These are phyloP conservation scores for Eupithecia abbreviata DNA, from an alignment of 2,888 invertebrate genomes.

Conservation along the genomic window DNA sequence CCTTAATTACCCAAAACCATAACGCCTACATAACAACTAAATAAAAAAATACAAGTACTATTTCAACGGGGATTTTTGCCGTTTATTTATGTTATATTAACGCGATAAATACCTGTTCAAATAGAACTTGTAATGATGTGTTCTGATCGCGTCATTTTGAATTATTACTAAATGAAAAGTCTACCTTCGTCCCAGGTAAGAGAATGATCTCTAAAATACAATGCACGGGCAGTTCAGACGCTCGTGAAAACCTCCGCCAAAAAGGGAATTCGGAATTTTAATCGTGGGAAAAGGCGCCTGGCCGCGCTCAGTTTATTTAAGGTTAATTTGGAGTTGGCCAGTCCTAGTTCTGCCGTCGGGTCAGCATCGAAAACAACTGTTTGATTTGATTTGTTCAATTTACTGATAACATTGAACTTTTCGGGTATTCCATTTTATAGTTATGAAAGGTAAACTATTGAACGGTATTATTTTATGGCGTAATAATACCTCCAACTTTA, in stretches of 20 bases:
- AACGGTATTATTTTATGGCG: slow-evolving; percentile 9
- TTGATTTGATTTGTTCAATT: slow-evolving; percentile 46
- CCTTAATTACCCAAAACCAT: too few relatives aligned
- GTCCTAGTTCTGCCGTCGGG: slow-evolving; percentile 59
- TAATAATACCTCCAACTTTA: slow-evolving; percentile 5
- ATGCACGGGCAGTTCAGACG: neutral
- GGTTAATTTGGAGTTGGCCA: slow-evolving; percentile 74
- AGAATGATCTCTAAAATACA: neutral
- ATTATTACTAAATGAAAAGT: neutral
- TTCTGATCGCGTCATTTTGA: neutral
- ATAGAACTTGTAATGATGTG: too few relatives aligned
- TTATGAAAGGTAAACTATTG: slow-evolving; percentile 18
- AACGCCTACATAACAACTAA: too few relatives aligned
- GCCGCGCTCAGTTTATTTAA: slow-evolving; percentile 70
- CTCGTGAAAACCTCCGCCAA: slow-evolving; percentile 52
- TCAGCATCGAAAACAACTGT: slow-evolving; percentile 45
- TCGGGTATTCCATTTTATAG: slow-evolving; percentile 15
- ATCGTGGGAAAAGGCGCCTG: slow-evolving; percentile 66
- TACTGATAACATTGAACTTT: slow-evolving; percentile 39
- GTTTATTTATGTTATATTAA: too few relatives aligned
- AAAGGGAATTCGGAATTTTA: slow-evolving; percentile 65
- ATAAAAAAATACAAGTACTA: too few relatives aligned
- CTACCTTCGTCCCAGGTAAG: neutral
- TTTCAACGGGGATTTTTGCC: too few relatives aligned
- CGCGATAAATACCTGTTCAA: too few relatives aligned